Percentiles rank a stretch among this genome's conserved stretches.
Conservation (phyloP, 1,140 invertebrate genomes). For the Brachionus rubens region DNA sequence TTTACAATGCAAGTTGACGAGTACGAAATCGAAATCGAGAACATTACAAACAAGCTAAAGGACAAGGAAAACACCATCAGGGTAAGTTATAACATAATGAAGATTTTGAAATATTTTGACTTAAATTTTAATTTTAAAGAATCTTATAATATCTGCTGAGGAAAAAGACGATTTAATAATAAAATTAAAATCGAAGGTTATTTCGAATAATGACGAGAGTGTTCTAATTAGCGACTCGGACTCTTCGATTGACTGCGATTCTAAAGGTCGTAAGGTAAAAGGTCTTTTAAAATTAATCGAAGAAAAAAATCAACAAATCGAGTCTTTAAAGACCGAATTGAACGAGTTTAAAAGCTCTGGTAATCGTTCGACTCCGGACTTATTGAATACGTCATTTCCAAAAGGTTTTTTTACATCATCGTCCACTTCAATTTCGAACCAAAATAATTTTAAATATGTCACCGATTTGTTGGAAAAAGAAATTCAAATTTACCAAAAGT, state of each 20-base stretch:
- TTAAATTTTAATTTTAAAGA: conserved; percentile 6
- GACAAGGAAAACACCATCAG: conserved; percentile 25
- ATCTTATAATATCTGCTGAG: conserved; percentile 11
- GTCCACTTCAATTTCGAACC: not conserved
- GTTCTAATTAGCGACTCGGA: no score
- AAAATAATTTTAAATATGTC: not conserved
- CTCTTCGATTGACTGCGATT: no score
- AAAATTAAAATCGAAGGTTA: conserved; percentile 18
- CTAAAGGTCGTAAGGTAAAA: not conserved
- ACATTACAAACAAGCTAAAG: not conserved
- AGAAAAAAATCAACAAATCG: conserved; percentile 20
- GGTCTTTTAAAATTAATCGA: not conserved
- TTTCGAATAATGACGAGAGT: no score
- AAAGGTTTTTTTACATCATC: not conserved
- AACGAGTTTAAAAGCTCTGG: not conserved
- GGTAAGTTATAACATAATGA: not conserved
- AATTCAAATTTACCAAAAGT: conserved; percentile 9
- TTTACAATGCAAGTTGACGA: conserved; percentile 1
- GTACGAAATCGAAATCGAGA: conserved; percentile 23
- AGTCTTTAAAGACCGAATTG: conserved; percentile 8
- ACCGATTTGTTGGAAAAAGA: conserved; percentile 8
- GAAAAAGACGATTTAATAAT: conserved; percentile 28
- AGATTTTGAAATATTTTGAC: not conserved
- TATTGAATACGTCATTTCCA: not conserved
- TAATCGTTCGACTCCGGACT: not conserved